phyloP scores from a whole-genome alignment of 2,888 invertebrate genomes.

The Meiosimyza platycephala region DNA sequence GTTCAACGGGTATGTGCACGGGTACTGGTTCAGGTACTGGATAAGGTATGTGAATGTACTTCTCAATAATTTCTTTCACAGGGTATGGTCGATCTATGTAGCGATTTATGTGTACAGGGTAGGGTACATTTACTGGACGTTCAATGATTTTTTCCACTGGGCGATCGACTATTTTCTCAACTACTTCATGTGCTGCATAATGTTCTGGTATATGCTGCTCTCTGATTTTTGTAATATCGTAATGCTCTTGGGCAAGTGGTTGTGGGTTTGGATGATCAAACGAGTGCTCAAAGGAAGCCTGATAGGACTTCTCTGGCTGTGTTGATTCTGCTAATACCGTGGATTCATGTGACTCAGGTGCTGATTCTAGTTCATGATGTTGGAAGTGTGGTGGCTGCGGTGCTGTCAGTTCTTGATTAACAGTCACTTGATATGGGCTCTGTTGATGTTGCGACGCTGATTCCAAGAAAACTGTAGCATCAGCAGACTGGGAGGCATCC shows the following conservation, averaged over 20 bases:
- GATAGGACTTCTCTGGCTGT: neutral
- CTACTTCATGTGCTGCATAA: constrained; percentile 60
- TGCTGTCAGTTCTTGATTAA: constrained; percentile 56
- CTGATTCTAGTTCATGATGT: neutral
- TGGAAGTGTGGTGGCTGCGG: constrained; percentile 52
- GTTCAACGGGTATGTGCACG: constrained; percentile 68
- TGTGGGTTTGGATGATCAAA: constrained; percentile 42
- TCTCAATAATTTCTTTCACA: constrained; percentile 68
- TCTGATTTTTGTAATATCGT: constrained; percentile 60
- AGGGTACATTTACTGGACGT: constrained; percentile 67
- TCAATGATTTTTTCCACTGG: constrained; percentile 64
- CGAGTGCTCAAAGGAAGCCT: constrained; percentile 56
- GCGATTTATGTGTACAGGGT: constrained; percentile 60
- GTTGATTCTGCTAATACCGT: constrained; percentile 49
- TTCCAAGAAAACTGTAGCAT: neutral
- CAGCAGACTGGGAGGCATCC: constrained; percentile 42
- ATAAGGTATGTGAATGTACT: constrained; percentile 68
- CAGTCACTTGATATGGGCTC: constrained; percentile 36
- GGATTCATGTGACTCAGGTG: constrained; percentile 6
- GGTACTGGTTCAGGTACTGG: constrained; percentile 70
- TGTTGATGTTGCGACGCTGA: constrained; percentile 33
- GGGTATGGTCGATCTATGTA: constrained; percentile 69
- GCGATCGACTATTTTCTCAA: constrained; percentile 63
- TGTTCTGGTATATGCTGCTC: constrained; percentile 69
- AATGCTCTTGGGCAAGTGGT: constrained; percentile 36